These are phyloP conservation scores for Triplophysa tibetana DNA, from an alignment of 2,113 vertebrate genomes.

Conservation along the genomic window DNA sequence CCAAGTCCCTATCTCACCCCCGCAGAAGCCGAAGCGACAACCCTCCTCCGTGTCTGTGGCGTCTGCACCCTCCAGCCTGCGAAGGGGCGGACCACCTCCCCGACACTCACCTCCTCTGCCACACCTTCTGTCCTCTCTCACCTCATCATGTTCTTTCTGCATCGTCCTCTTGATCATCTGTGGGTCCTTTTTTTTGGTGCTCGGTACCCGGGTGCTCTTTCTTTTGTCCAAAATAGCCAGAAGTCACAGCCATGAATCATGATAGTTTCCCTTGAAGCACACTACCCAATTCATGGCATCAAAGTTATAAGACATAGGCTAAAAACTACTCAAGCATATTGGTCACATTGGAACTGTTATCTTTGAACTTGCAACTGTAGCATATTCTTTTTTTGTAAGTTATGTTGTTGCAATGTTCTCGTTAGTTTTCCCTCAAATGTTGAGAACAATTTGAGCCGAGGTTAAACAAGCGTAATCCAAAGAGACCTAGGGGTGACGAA, in stretches of 20 bases:
- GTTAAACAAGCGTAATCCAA: constrained; percentile 69
- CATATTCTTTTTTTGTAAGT: too few species aligned
- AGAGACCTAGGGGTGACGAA: constrained; percentile 65
- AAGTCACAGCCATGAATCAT: too few species aligned
- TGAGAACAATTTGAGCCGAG: constrained; percentile 57
- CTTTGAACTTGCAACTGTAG: too few species aligned
- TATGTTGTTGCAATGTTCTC: neutral
- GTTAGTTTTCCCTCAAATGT: constrained; percentile 54
- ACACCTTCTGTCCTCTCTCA: constrained; percentile 22
- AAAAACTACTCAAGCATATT: too few species aligned
- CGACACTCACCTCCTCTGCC: constrained; percentile 34
- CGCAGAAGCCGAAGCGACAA: constrained; percentile 9
- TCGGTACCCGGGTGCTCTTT: neutral
- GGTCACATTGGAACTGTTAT: too few species aligned
- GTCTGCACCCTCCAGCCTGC: constrained; percentile 29
- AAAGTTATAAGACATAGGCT: too few species aligned
- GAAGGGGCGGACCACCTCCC: constrained; percentile 49
- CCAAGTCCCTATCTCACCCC: constrained; percentile 35
- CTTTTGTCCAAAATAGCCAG: neutral
- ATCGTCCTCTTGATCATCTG: neutral
- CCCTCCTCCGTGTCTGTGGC: constrained; percentile 15
- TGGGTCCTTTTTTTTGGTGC: neutral
- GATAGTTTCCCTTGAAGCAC: too few species aligned
- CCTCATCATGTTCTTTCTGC: neutral
- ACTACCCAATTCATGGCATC: too few species aligned